A percentile compares a stretch with the other conserved stretches of the same genome.
phyloP scores from a whole-genome alignment of 2,797 vertebrate genomes.

The Enoplosus armatus region DNA sequence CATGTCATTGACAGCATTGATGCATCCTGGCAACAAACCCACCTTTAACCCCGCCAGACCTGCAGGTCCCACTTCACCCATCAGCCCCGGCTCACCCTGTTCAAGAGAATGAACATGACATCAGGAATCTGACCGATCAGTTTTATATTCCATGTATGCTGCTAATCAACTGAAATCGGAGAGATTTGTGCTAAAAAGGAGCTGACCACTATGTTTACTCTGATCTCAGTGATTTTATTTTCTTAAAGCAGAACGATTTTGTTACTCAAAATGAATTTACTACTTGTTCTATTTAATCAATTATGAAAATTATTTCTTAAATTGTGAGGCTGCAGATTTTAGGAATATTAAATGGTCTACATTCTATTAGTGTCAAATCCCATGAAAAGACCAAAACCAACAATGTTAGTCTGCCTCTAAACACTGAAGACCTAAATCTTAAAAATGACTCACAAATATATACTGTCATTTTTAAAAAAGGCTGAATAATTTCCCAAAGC shows the following conservation, averaged over 20 bases:
- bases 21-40: constrained; percentile 36
- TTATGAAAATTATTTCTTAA: too few species aligned
- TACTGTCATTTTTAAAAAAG: background rate
- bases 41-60: constrained; percentile 81
- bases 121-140: background rate
- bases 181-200: background rate
- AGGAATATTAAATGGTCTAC: background rate
- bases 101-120: constrained; percentile 23
- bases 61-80: constrained; percentile 79
- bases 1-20: background rate
- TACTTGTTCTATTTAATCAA: too few species aligned
- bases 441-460: background rate
- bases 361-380: too few species aligned
- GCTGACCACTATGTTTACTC: background rate
- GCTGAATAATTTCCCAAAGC: background rate
- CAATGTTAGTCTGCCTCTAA: too few species aligned
- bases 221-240: background rate
- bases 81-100: constrained; percentile 83
- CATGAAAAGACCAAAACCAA: too few species aligned
- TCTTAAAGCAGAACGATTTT: too few species aligned
- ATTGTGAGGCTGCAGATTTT: background rate
- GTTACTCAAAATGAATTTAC: too few species aligned
- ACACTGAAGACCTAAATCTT: too few species aligned
- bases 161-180: background rate
- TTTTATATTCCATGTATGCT: background rate